Conservation (phyloP, 2,113 vertebrate genomes). For the Gnathonemus longibarbis region DNA sequence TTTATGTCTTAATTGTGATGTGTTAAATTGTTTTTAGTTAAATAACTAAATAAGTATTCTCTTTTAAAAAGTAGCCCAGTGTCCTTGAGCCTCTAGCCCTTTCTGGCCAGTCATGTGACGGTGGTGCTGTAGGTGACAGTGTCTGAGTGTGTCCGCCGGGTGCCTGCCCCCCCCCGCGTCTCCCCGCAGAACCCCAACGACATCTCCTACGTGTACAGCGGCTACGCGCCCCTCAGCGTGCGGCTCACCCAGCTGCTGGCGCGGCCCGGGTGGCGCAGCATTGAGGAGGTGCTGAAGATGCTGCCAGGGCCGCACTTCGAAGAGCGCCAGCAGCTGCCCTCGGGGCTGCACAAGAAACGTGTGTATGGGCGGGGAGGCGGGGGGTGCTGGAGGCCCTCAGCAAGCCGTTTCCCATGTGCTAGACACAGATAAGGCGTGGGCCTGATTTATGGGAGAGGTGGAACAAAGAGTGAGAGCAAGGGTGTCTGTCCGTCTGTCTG, state of each 20-base stretch:
- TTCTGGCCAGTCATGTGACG: background rate
- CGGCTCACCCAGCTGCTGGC: conserved; percentile 86
- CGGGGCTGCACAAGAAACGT: conserved; percentile 74
- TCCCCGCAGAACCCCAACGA: conserved; percentile 83
- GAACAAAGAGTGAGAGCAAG: background rate
- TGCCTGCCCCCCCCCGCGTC: background rate
- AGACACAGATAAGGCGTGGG: background rate
- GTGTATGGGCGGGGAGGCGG: conserved; percentile 19
- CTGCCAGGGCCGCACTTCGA: conserved; percentile 94
- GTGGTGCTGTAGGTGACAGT: background rate
- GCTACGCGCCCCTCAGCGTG: conserved; percentile 88
- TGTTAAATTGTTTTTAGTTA: background rate
- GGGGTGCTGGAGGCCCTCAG: background rate
- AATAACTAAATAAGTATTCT: background rate
- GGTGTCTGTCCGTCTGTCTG: conserved; percentile 1
- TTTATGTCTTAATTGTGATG: background rate
- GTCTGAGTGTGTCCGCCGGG: background rate
- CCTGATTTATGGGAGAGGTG: conserved; percentile 39
- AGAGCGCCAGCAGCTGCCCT: conserved; percentile 85
- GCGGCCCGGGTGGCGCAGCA: conserved; percentile 91
- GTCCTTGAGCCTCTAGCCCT: background rate
- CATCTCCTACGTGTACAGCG: conserved; percentile 95
- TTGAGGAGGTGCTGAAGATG: conserved; percentile 93
- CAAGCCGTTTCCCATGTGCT: background rate
- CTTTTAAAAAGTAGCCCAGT: background rate